Base-by-base conservation (phyloP, 2,888 invertebrate genomes). In the Diadromus collaris region DNA sequence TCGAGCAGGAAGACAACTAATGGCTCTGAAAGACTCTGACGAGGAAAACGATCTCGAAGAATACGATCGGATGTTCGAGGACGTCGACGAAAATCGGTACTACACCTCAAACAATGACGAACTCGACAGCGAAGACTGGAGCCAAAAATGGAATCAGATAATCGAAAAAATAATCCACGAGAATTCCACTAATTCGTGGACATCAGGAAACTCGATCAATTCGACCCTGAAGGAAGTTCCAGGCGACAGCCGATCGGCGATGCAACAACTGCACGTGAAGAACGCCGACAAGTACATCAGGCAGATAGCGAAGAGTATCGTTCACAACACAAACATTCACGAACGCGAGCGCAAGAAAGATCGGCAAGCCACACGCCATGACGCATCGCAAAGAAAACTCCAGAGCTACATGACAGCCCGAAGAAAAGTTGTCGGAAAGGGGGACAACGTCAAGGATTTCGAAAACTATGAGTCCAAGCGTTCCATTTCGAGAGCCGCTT, bases 231-330 rank as follows among this genome's bases (percentile, higher is more conserved):
- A 46, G 32, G 72, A 80, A 29, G 13, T 6, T n/a, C 24, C 65
- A 0, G 29, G 16, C 5, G 48, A 54, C 5, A 24, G 69, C 21
- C 65, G 38, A 71, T 77, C 75, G 24, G 73, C 46, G 0, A 65
- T 83, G 63, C 76, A 80, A 44, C 48, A 79, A 61, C 41, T 83
- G 46, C 82, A 76, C 38, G 73, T 83, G 21, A 74, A 60, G 9
- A 58, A 81, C 24, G 70, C 79, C 3, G 82, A 83, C 4, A 82
- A 83, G 60, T 83, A 82, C 51, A 79, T 83, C 21, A 74, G 56
- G 27, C 67, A 68, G 51, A 78, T 83, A 3, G 79, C 83, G 5
- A 78, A 61, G 24, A 73, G 76, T 6, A 83, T 83, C 24, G 75
- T 70, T 64, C 77, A 76, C 6, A 61, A 54, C 21, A 76, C 56